Conservation (phyloP, 2,113 vertebrate species). For the Pagrus major region DNA sequence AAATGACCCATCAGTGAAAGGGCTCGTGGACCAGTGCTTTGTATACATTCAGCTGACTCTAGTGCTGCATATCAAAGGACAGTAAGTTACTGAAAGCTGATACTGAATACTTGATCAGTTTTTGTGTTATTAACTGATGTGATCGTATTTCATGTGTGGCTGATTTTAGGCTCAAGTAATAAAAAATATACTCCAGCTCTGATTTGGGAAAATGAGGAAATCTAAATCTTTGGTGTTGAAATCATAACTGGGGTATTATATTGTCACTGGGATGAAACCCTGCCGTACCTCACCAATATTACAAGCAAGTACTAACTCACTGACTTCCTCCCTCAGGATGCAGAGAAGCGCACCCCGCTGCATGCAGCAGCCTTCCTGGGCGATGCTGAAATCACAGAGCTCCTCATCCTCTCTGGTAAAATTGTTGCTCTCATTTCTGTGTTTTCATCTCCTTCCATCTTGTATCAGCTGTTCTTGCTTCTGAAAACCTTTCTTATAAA, state of each 20-base stretch:
- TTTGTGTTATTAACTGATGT: background rate
- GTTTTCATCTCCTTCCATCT: background rate
- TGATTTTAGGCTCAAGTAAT: too few species aligned
- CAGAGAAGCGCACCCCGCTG: constrained; percentile 95
- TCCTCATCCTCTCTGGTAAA: constrained; percentile 96
- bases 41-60: background rate
- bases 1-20: too few species aligned
- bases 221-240: background rate
- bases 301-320: background rate
- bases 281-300: background rate
- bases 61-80: background rate
- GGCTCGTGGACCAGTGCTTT: background rate
- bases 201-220: background rate
- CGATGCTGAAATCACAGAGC: constrained; percentile 96
- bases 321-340: constrained; percentile 82
- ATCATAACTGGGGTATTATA: background rate
- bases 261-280: background rate
- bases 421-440: background rate
- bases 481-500: background rate
- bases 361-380: constrained; percentile 95
- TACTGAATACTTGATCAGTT: background rate
- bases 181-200: background rate
- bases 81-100: background rate
- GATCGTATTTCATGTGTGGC: background rate
- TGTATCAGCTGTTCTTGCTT: background rate